phyloP scores from a whole-genome alignment of 2,797 vertebrate genomes.

The Helarctos malayanus region DNA sequence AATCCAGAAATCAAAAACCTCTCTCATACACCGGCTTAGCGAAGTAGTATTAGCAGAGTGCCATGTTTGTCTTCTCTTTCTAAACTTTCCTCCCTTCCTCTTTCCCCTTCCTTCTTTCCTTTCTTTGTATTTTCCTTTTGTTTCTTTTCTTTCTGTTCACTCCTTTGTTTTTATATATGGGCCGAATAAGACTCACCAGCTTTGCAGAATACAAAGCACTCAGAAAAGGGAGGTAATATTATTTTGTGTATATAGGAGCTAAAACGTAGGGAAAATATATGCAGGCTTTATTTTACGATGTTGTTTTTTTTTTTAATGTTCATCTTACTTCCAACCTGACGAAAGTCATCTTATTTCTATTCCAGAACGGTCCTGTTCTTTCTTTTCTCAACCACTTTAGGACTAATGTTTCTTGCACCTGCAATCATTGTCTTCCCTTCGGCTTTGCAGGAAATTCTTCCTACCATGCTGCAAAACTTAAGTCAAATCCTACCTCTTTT shows the following conservation, averaged over 20 bases:
- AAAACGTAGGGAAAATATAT: not conserved
- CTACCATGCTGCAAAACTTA: not conserved
- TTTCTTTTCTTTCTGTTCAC: not conserved
- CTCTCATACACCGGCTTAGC: not conserved
- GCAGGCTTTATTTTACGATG: not conserved
- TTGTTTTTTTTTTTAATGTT: not conserved
- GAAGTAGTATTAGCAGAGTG: not conserved
- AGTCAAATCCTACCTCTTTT: not conserved
- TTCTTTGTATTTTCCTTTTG: fast-evolving
- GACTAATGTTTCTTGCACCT: not conserved
- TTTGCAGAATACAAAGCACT: not conserved
- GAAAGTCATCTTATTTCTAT: not conserved
- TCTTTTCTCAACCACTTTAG: not conserved
- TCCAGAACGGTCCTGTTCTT: not conserved
- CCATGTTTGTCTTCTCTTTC: not conserved
- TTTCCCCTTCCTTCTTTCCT: not conserved
- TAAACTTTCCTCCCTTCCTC: not conserved
- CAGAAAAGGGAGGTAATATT: not conserved
- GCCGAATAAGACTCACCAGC: not conserved
- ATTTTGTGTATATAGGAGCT: not conserved
- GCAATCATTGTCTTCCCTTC: not conserved
- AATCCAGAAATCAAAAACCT: not conserved
- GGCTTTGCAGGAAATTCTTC: not conserved
- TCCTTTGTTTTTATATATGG: not conserved
- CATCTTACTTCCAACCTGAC: not conserved